phyloP scores from a whole-genome alignment of 1,140 invertebrate genomes.

The Mesaphorura yosii region DNA sequence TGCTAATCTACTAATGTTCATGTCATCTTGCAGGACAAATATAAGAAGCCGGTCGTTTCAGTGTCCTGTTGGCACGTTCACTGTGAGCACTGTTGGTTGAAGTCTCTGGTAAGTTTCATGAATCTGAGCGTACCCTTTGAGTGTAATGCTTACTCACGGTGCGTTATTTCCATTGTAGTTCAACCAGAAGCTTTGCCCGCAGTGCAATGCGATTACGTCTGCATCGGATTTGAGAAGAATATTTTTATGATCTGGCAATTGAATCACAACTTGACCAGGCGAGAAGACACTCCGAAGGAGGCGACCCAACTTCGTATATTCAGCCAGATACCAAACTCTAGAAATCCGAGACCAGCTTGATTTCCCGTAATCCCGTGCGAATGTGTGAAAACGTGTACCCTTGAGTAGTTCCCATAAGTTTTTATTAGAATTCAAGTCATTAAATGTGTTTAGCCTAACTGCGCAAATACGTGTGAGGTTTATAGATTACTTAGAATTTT shows the following conservation, averaged over 20 bases:
- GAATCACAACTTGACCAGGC: too few species aligned
- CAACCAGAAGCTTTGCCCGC: constrained; percentile 83
- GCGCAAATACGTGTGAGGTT: too few species aligned
- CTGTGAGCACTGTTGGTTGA: constrained; percentile 86
- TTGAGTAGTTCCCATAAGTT: too few species aligned
- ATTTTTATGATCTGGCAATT: constrained; percentile 78
- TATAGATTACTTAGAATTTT: too few species aligned
- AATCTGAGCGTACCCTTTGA: not conserved
- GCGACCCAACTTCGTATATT: too few species aligned
- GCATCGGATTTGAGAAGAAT: constrained; percentile 73
- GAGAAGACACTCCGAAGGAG: too few species aligned
- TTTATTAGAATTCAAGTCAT: too few species aligned
- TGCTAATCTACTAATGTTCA: not conserved
- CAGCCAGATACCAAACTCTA: too few species aligned
- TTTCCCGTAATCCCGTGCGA: too few species aligned
- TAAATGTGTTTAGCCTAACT: too few species aligned
- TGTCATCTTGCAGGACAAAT: constrained; percentile 47
- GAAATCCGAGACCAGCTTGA: too few species aligned
- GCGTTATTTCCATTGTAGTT: constrained; percentile 42
- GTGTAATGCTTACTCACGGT: not conserved
- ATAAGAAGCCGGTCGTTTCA: constrained; percentile 81
- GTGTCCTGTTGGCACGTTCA: constrained; percentile 93
- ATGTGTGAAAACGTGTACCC: too few species aligned
- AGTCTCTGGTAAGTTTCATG: constrained; percentile 54
- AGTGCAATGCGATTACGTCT: constrained; percentile 88